Base-by-base conservation (phyloP, 1,140 invertebrate species). In the Linepithema humile region DNA sequence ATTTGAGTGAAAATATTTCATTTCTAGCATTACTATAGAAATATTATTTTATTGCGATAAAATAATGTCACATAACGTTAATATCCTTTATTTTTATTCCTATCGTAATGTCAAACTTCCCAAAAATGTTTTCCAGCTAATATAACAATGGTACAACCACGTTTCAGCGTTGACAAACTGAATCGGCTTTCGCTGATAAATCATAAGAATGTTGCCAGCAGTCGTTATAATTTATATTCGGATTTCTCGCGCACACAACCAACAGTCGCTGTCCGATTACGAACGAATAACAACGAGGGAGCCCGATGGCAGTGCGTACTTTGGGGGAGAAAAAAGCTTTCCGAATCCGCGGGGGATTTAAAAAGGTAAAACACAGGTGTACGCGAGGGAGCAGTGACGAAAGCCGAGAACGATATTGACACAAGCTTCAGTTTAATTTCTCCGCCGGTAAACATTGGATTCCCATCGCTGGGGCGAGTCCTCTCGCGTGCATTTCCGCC, bases 361-460 rank as follows among this genome's bases (percentile, higher is more conserved):
- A 92, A 91, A 90, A 90, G 80, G 87, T 89, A 90, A 77, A 77
- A 89, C 91, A 89, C 88, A 88, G 82, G 70, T 88, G 72, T 45
- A 74, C 69, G 72, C 67, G 82, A 26, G 35, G 87, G 78, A 90
- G 88, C 89, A 90, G 89, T 88, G 90, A 89, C 87, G 89, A 92
- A 93, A 92, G 93, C 92, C 92, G 92, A 92, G 90, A 85, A 85
- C 87, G 92, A 91, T 94, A 93, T 94, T 93, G 93, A 94, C 92
- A 93, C 91, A 93, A 93, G 92, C 92, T 92, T 91, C 93, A 89
- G 91, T 94, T 93, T 94, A 94, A 93, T 94, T 93, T 93, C 92
- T 93, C 92, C 89, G 84, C 91, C 77, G 91, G 90, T 90, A 92
- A 93, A 93, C 92, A 93, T 90, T 91, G 92, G 87, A 92, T 93